Conservation (phyloP, 2,888 invertebrate species). For the Heterodera filipjevi region DNA sequence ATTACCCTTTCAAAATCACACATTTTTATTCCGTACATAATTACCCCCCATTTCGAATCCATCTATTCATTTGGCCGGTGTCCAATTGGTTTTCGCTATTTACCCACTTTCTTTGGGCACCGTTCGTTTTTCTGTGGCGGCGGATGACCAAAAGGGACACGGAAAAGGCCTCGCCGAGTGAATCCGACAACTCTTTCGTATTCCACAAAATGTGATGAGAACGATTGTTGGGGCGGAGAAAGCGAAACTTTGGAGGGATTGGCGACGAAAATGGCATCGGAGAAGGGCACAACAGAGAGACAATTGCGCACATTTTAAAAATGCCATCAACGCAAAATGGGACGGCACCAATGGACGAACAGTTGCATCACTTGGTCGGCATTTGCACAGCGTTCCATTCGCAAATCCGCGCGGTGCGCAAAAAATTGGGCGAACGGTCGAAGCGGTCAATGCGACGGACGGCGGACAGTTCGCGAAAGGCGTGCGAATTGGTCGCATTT, state of each 20-base stretch:
- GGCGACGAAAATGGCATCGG: background rate
- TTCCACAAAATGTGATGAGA: background rate
- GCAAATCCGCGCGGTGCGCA: background rate
- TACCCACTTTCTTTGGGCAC: background rate
- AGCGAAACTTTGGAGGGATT: background rate
- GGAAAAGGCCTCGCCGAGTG: background rate
- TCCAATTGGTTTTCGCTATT: background rate
- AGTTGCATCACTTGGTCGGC: conserved; percentile 21
- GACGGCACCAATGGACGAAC: conserved; percentile 8
- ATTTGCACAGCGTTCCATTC: conserved; percentile 22
- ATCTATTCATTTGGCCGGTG: too few species aligned
- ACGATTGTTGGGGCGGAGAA: background rate
- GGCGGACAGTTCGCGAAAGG: background rate
- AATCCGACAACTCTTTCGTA: background rate
- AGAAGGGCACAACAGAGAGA: too few species aligned
- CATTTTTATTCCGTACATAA: too few species aligned
- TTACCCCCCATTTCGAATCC: too few species aligned
- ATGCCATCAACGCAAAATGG: background rate
- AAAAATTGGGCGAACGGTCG: background rate
- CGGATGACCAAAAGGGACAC: background rate
- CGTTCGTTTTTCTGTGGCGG: background rate
- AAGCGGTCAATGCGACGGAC: background rate
- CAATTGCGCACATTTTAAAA: background rate
- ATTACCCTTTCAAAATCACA: too few species aligned
- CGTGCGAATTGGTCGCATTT: background rate